A percentile compares a stretch with the other conserved stretches of the same genome.
Conservation (phyloP, 2,113 vertebrate genomes). For the Sturnira hondurensis region DNA sequence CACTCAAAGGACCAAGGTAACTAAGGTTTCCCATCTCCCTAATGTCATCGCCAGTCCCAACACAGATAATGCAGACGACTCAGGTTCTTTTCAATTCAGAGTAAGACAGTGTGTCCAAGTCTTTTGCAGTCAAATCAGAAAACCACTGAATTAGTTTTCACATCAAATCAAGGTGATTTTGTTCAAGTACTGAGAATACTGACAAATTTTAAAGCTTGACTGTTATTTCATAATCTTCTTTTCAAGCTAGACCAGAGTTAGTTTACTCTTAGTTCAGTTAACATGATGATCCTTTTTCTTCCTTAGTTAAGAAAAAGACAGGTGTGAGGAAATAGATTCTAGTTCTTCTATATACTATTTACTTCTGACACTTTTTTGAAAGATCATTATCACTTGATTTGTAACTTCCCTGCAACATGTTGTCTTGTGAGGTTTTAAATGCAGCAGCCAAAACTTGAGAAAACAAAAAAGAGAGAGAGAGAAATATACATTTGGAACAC, state of each 20-base stretch:
- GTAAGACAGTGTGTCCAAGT: constrained; percentile 30
- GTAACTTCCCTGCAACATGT: constrained; percentile 80
- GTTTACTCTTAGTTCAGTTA: constrained; percentile 71
- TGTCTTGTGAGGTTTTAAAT: constrained; percentile 80
- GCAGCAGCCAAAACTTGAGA: constrained; percentile 82
- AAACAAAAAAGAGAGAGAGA: constrained; percentile 62
- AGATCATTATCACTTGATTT: constrained; percentile 68
- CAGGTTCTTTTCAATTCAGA: constrained; percentile 50
- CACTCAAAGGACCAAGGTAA: constrained; percentile 37
- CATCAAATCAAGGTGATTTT: constrained; percentile 51
- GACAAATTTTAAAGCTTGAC: constrained; percentile 73
- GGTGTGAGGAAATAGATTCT: neutral
- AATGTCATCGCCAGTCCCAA: constrained; percentile 11
- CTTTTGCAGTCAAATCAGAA: constrained; percentile 47
- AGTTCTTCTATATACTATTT: constrained; percentile 70
- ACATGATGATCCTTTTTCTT: constrained; percentile 63
- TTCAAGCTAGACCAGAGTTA: constrained; percentile 47
- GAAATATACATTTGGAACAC: constrained; percentile 82
- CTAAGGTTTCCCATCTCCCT: constrained; percentile 28
- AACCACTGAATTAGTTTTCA: constrained; percentile 40
- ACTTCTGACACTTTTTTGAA: constrained; percentile 65
- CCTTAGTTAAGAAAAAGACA: constrained; percentile 38
- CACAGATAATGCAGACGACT: constrained; percentile 34
- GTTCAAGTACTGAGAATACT: constrained; percentile 77
- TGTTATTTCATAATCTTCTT: constrained; percentile 53